Conservation (phyloP, 2,797 vertebrate species). For the Phrynocephalus forsythii region DNA sequence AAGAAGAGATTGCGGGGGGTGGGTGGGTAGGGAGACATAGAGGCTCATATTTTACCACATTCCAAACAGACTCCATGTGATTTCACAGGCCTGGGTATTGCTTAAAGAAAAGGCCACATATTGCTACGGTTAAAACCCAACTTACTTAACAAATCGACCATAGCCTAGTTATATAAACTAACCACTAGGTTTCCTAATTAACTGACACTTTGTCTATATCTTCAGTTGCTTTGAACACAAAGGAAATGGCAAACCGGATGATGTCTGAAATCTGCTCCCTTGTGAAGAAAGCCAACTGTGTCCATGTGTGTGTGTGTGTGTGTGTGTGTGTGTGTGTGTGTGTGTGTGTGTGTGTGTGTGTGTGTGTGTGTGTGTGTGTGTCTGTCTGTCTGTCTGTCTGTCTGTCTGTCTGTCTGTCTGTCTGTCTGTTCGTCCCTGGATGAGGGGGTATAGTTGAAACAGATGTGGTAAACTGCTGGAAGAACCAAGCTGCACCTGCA, state of each 20-base stretch:
- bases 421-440: too few species aligned
- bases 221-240: conserved; percentile 63
- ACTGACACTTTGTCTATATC: conserved; percentile 68
- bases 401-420: too few species aligned
- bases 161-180: conserved; percentile 56
- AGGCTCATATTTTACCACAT: not conserved
- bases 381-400: too few species aligned
- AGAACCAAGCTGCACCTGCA: not conserved
- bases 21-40: too few species aligned
- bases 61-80: not conserved
- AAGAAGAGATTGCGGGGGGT: not conserved
- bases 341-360: too few species aligned
- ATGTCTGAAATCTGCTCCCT: conserved; percentile 64
- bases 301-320: too few species aligned
- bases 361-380: too few species aligned
- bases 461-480: conserved; percentile 17
- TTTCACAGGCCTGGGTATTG: not conserved
- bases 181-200: conserved; percentile 80
- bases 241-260: conserved; percentile 78
- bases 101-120: conserved; percentile 10
- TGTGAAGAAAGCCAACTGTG: too few species aligned
- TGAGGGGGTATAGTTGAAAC: conserved; percentile 41
- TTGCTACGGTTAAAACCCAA: conserved; percentile 51
- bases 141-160: conserved; percentile 65
- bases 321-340: too few species aligned